Conservation (phyloP, 2,888 invertebrate genomes). For the Ceramica pisi region DNA sequence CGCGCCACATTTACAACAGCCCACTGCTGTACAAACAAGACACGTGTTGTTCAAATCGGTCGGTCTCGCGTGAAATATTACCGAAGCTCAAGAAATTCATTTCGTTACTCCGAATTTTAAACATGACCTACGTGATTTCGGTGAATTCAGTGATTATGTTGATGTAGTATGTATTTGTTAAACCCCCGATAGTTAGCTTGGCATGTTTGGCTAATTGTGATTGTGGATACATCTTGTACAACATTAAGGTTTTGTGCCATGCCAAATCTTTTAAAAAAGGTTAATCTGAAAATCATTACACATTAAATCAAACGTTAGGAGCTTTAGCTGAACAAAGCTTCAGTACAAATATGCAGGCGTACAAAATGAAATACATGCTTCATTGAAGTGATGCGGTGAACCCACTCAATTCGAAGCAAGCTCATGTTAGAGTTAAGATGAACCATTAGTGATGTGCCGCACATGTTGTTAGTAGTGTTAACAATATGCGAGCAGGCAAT, state of each 20-base stretch:
- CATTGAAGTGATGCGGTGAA: constrained; percentile 27
- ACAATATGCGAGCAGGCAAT: constrained; percentile 61
- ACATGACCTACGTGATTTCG: constrained; percentile 52
- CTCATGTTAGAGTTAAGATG: constrained; percentile 48
- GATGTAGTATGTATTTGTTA: constrained; percentile 31
- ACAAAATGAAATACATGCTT: constrained; percentile 43
- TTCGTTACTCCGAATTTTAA: constrained; percentile 70
- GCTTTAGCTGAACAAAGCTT: constrained; percentile 1
- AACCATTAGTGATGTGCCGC: constrained; percentile 45
- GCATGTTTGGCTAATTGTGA: constrained; percentile 10
- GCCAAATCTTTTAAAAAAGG: neutral
- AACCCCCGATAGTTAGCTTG: constrained; percentile 17
- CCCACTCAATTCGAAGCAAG: constrained; percentile 51
- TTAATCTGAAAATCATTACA: constrained; percentile 1
- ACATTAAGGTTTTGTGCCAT: constrained; percentile 6
- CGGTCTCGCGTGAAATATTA: constrained; percentile 78
- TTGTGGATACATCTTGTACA: constrained; percentile 18
- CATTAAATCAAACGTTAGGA: neutral
- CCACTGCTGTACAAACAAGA: constrained; percentile 80
- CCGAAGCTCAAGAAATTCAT: constrained; percentile 72
- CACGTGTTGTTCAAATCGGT: constrained; percentile 81
- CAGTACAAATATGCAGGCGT: constrained; percentile 31
- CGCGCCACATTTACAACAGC: constrained; percentile 77
- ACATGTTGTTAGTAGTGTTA: constrained; percentile 61
- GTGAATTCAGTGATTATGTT: constrained; percentile 46